Evolutionary conservation across 2,888 invertebrate genomes (phyloP).

Genomic region (Epirrita christyi): DNA sequence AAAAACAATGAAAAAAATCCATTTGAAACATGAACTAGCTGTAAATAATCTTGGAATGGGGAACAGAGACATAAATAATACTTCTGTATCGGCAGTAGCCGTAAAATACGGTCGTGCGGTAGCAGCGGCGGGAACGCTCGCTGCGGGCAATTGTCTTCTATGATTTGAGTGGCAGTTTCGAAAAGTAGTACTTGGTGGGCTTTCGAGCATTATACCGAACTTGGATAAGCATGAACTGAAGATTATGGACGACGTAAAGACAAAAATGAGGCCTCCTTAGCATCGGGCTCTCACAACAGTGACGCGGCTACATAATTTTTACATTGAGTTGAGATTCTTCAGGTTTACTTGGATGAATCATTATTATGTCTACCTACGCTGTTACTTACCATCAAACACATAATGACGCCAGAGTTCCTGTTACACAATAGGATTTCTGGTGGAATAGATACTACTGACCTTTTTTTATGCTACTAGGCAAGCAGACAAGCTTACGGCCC

Average conservation of each 20-base stretch:
- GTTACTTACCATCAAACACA: too few species aligned
- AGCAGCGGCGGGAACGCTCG: conserved; percentile 42
- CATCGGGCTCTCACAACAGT: too few species aligned
- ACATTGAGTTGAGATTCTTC: too few species aligned
- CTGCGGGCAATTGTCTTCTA: conserved; percentile 25
- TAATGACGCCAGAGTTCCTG: too few species aligned
- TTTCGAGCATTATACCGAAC: neutral
- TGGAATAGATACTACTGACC: too few species aligned
- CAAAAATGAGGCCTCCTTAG: too few species aligned
- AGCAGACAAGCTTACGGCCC: too few species aligned
- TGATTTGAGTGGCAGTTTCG: conserved; percentile 27
- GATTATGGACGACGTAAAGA: neutral
- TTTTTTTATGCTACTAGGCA: too few species aligned
- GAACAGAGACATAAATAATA: conserved; percentile 79
- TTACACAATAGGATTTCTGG: too few species aligned
- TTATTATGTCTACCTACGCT: too few species aligned
- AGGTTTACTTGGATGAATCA: too few species aligned
- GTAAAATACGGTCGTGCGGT: conserved; percentile 70
- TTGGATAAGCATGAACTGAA: conserved; percentile 1
- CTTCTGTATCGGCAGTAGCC: conserved; percentile 60
- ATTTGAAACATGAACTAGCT: conserved; percentile 39
- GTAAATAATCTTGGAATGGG: conserved; percentile 49
- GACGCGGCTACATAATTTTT: too few species aligned
- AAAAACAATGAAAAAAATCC: conserved; percentile 30
- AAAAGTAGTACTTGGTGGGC: conserved; percentile 4